Conservation (phyloP, 2,113 vertebrate genomes). For the Bubo scandiacus region DNA sequence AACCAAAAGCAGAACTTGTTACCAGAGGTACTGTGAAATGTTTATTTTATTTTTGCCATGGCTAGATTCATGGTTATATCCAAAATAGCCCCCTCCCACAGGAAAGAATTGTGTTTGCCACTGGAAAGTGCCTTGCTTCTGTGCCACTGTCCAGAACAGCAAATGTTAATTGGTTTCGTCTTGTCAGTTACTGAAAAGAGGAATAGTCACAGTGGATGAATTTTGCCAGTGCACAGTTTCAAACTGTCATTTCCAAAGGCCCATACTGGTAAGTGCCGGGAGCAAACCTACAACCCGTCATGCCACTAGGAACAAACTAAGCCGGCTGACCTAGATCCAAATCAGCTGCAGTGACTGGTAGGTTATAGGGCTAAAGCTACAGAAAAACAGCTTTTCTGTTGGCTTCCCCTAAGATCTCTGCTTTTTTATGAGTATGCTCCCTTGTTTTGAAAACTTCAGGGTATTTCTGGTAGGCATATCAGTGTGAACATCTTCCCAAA, state of each 20-base stretch:
- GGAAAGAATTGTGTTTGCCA: background rate
- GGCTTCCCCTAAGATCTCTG: background rate
- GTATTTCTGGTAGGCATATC: background rate
- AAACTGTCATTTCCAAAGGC: background rate
- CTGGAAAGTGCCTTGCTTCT: background rate
- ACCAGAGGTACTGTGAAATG: background rate
- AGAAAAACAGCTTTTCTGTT: background rate
- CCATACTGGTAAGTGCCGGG: background rate
- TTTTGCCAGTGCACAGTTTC: background rate
- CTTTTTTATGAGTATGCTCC: background rate
- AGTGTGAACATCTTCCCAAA: background rate
- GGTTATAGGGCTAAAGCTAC: background rate
- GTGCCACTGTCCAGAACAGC: background rate
- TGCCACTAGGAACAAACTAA: background rate
- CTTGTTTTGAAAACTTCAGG: background rate
- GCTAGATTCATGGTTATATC: background rate
- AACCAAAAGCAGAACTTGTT: background rate
- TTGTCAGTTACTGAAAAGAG: background rate
- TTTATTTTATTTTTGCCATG: background rate
- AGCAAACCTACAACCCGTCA: background rate
- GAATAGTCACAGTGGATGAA: background rate
- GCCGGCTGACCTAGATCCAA: background rate
- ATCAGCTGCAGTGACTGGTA: background rate
- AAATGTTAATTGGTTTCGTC: background rate
- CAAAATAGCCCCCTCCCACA: background rate